phyloP scores from a whole-genome alignment of 2,797 vertebrate genomes.

The Falco peregrinus region DNA sequence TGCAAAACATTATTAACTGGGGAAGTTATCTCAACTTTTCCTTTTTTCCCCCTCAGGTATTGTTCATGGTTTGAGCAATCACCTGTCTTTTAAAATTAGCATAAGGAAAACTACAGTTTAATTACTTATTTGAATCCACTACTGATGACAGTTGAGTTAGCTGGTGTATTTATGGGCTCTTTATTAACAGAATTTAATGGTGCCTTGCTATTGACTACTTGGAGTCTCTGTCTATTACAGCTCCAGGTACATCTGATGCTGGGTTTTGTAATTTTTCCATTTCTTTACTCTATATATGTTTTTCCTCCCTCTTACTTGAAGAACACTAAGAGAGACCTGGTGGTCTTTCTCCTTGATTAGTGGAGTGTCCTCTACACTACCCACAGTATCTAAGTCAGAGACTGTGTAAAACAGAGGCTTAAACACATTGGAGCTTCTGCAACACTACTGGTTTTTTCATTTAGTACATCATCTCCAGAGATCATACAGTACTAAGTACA shows the following conservation, averaged over 20 bases:
- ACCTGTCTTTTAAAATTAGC: not conserved
- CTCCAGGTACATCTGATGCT: not conserved
- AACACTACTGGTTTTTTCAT: constrained; percentile 39
- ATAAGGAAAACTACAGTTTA: not conserved
- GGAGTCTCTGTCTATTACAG: not conserved
- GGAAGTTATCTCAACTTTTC: not conserved
- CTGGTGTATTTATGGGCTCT: not conserved
- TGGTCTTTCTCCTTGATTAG: constrained; percentile 34
- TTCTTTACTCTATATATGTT: not conserved
- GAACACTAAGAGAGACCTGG: not conserved
- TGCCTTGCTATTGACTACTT: not conserved
- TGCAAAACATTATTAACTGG: not conserved
- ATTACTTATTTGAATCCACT: not conserved
- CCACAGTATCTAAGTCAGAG: constrained; percentile 24
- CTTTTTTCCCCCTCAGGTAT: not conserved
- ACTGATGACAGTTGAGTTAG: not conserved
- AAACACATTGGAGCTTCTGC: constrained; percentile 14
- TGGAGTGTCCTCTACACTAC: not conserved
- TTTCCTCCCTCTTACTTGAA: not conserved
- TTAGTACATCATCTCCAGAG: not conserved
- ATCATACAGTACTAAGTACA: not conserved
- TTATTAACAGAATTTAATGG: not conserved
- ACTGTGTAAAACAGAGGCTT: not conserved
- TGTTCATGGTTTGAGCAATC: not conserved
- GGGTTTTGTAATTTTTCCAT: not conserved